phyloP scores from a whole-genome alignment of 2,888 invertebrate genomes.

The Tetranychus truncatus region DNA sequence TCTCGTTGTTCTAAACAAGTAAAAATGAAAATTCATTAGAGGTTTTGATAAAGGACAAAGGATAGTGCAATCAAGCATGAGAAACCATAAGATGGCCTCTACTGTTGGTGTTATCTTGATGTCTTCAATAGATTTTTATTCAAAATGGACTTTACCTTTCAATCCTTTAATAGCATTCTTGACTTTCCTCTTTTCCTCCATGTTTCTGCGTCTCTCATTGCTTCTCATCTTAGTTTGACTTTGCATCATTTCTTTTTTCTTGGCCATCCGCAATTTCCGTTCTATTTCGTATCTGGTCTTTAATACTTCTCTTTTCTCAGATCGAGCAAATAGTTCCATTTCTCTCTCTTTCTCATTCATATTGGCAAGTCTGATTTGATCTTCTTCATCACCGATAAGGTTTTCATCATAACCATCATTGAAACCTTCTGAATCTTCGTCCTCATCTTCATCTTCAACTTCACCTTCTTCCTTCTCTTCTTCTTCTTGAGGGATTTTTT shows the following conservation, averaged over 20 bases:
- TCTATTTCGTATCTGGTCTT: conserved; percentile 90
- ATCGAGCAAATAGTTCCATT: conserved; percentile 86
- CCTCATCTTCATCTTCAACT: conserved; percentile 21
- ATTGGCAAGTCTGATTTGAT: conserved; percentile 65
- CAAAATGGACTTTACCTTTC: conserved; percentile 45
- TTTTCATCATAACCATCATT: conserved; percentile 93
- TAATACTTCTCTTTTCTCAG: conserved; percentile 80
- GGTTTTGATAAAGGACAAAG: not conserved
- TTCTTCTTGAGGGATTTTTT: conserved; percentile 10
- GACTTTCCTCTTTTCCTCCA: conserved; percentile 49
- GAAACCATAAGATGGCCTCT: too few species aligned
- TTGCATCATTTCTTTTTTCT: conserved; percentile 41
- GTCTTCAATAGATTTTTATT: too few species aligned
- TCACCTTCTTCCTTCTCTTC: conserved; percentile 20
- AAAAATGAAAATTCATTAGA: not conserved
- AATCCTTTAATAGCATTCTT: conserved; percentile 76
- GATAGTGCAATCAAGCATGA: too few species aligned
- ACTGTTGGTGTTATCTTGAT: too few species aligned
- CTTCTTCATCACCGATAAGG: conserved; percentile 89
- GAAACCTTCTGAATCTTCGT: conserved; percentile 46
- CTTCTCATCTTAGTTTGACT: conserved; percentile 49
- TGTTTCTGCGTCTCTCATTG: conserved; percentile 69
- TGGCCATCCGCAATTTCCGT: conserved; percentile 66
- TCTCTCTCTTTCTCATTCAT: conserved; percentile 94
- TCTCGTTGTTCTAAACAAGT: conserved; percentile 25